phyloP scores from a whole-genome alignment of 2,797 vertebrate genomes.

The Clarias pachynema region DNA sequence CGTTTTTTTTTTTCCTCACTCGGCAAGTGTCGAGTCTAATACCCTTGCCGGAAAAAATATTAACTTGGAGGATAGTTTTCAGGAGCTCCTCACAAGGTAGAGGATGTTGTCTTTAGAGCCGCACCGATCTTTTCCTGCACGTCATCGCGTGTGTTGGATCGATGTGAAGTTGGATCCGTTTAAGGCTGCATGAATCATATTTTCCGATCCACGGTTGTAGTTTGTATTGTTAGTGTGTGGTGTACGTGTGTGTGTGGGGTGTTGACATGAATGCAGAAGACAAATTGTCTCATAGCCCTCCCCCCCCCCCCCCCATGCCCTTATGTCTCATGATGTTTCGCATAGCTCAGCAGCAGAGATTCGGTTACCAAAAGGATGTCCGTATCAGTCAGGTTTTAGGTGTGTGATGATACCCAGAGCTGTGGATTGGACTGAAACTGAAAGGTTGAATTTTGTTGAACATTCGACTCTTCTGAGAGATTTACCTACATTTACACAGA shows the following conservation, averaged over 20 bases:
- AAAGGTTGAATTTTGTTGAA: not conserved
- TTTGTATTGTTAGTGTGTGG: not conserved
- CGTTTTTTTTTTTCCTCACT: not conserved
- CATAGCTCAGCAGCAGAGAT: not conserved
- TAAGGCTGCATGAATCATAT: not conserved
- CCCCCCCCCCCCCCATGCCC: no score
- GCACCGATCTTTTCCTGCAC: no score
- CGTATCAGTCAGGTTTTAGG: not conserved
- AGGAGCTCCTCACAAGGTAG: not conserved
- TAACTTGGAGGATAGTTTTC: not conserved
- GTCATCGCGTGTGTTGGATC: no score
- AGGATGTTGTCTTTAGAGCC: not conserved
- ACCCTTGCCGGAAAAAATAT: not conserved
- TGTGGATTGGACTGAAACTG: not conserved
- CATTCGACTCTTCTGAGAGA: not conserved
- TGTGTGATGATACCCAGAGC: not conserved
- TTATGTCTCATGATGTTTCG: not conserved
- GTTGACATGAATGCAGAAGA: not conserved
- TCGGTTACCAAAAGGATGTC: not conserved
- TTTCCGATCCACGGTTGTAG: not conserved
- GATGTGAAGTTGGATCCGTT: not conserved
- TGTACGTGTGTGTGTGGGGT: not conserved
- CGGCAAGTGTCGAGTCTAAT: not conserved
- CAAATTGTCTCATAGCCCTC: not conserved
- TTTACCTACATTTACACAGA: no score